Evolutionary conservation across 2,113 vertebrate genomes (phyloP), one percentile per base, ranked within the genome.

Genomic region (Paedocypris sp.): DNA sequence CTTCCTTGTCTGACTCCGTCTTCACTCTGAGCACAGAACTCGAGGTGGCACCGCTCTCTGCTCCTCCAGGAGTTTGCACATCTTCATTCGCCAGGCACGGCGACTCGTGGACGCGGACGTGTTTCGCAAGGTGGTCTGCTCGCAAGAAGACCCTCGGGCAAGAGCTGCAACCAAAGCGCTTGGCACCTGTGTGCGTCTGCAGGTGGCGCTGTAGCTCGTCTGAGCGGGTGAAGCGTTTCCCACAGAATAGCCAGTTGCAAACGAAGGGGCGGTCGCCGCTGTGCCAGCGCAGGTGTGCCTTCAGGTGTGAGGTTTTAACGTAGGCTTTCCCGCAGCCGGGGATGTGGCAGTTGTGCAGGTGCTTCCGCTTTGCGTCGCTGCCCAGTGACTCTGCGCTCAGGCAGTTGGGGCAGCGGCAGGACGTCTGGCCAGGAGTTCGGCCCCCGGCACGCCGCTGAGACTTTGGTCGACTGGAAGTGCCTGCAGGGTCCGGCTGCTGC

Each of bases 401-500:
- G 54, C 94, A 97, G 73, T 97, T 98, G 4, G 94, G 94, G 38
- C 93, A 97, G 54, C 91, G 90, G 39, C 93, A 97, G 8, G 80
- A 86, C 0, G 90, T 85, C 61, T 93, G 92, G 13, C 89, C 89
- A 0, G 86, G 85, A 1, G 90, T 87, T 18, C 92, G 81, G 2
- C 89, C 85, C 16, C 91, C 85, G 0, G 91, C 85, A 0, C 93
- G 80, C 0, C 92, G 85, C 49, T 86, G 79, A 0, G 89, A 78
- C 50, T 93, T 94, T 0, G 91, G 84, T 1, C 93, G 76, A 6
- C 77, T 60, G 0, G 66, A 52, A 1, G 61, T 29, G 0, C 49
- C 51, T 0, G 77, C 54, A 1, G 75, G 79, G 33, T 93, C 92
- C 72, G 85, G 77, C 1, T 82, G 83, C 18, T 86, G 77, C 1